These are phyloP conservation scores for Agonum fuliginosum DNA, from an alignment of 2,888 invertebrate genomes.

Conservation along the genomic window DNA sequence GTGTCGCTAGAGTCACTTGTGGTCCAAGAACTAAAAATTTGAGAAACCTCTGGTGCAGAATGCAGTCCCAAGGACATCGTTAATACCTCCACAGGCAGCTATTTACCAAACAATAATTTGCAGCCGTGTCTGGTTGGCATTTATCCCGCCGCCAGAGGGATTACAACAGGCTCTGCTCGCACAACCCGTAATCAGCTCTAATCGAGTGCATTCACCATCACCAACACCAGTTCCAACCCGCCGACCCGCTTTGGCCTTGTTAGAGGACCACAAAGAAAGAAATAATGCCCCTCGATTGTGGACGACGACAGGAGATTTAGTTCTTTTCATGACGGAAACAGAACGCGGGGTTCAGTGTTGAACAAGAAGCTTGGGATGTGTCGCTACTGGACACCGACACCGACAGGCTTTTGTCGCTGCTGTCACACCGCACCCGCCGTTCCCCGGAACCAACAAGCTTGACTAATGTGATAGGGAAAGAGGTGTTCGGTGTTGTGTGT, in stretches of 20 bases:
- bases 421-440: background rate
- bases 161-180: conserved; percentile 50
- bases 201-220: conserved; percentile 56
- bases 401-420: conserved; percentile 1
- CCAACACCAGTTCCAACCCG: background rate
- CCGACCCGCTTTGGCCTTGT: conserved; percentile 55
- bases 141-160: conserved; percentile 59
- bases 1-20: too few species aligned
- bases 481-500: conserved; percentile 13
- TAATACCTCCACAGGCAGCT: conserved; percentile 60
- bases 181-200: conserved; percentile 57
- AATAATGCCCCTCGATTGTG: conserved; percentile 67
- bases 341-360: background rate
- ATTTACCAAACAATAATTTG: conserved; percentile 63
- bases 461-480: conserved; percentile 7
- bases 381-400: conserved; percentile 10
- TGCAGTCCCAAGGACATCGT: conserved; percentile 50
- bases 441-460: background rate
- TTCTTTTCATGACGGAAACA: conserved; percentile 55
- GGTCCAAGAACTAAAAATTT: too few species aligned
- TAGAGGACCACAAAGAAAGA: conserved; percentile 64
- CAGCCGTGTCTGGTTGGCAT: conserved; percentile 58
- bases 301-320: conserved; percentile 68
- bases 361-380: conserved; percentile 4
- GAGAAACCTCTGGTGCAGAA: too few species aligned